These are phyloP conservation scores for Aplochiton taeniatus DNA, from an alignment of 2,797 vertebrate genomes.

Conservation along the genomic window DNA sequence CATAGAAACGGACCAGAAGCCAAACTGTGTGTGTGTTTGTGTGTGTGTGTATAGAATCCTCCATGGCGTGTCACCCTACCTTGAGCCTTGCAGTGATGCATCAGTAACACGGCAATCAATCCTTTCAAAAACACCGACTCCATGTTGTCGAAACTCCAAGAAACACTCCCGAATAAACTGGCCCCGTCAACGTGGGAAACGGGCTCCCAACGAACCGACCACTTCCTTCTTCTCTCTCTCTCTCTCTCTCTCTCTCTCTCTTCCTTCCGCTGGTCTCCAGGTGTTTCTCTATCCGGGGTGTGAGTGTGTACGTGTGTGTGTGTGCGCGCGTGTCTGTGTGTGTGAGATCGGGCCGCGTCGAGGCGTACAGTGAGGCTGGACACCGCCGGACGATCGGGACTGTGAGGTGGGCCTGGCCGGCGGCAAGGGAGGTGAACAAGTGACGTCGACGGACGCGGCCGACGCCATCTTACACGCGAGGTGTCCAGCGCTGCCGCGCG, in stretches of 20 bases:
- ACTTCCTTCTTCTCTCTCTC: slow-evolving; percentile 15
- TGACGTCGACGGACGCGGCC: background rate
- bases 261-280: too few species aligned
- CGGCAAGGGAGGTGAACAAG: background rate
- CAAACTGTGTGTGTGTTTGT: too few species aligned
- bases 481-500: background rate
- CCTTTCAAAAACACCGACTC: slow-evolving; percentile 62
- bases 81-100: slow-evolving; percentile 62
- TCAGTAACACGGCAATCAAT: slow-evolving; percentile 64
- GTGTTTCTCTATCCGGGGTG: too few species aligned
- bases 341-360: background rate
- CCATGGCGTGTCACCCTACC: slow-evolving; percentile 55
- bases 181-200: background rate
- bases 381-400: background rate
- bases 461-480: background rate
- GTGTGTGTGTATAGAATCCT: background rate
- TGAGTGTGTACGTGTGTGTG: slow-evolving; percentile 4
- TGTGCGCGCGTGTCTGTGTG: slow-evolving; percentile 21
- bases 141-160: slow-evolving; percentile 57
- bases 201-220: slow-evolving; percentile 27
- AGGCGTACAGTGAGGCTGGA: background rate
- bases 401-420: background rate
- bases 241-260: too few species aligned
- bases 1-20: too few species aligned
- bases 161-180: slow-evolving; percentile 21